Evolutionary conservation across 2,888 invertebrate genomes (phyloP).

Genomic region (Drosophila affinis): DNA sequence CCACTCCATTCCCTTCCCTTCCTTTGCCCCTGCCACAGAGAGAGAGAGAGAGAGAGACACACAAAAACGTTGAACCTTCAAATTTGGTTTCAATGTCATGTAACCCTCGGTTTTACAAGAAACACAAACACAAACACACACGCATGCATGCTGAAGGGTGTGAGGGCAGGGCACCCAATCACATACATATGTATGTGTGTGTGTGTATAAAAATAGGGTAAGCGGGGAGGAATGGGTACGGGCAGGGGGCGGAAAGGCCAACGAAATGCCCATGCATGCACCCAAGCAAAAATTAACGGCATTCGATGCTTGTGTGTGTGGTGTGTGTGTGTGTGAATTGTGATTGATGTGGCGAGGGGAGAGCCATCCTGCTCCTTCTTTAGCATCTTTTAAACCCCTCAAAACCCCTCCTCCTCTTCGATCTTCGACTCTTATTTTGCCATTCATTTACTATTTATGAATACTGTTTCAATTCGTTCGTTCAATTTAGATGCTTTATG

Average conservation of each 20-base stretch:
- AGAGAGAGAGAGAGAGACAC: conserved; percentile 17
- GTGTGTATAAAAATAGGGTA: conserved; percentile 7
- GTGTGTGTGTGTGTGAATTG: background rate
- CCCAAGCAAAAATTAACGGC: conserved; percentile 4
- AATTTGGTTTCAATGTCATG: conserved; percentile 77
- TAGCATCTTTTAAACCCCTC: background rate
- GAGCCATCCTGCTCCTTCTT: background rate
- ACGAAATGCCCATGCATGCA: conserved; percentile 55
- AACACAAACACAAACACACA: conserved; percentile 7
- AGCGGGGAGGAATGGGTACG: background rate
- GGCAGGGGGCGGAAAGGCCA: background rate
- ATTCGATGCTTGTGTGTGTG: background rate
- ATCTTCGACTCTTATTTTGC: no score
- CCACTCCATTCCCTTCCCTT: conserved; percentile 5
- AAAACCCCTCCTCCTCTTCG: background rate
- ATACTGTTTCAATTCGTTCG: background rate
- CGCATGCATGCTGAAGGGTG: no score
- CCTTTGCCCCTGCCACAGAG: no score
- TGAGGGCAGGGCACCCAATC: conserved; percentile 40
- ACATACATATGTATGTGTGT: background rate
- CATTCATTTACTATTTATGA: no score
- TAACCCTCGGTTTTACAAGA: conserved; percentile 68
- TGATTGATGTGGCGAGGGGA: background rate
- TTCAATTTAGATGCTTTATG: background rate
- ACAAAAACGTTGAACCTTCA: conserved; percentile 65